phyloP scores from a whole-genome alignment of 2,888 invertebrate genomes.

The Ichneumoninae sp. region DNA sequence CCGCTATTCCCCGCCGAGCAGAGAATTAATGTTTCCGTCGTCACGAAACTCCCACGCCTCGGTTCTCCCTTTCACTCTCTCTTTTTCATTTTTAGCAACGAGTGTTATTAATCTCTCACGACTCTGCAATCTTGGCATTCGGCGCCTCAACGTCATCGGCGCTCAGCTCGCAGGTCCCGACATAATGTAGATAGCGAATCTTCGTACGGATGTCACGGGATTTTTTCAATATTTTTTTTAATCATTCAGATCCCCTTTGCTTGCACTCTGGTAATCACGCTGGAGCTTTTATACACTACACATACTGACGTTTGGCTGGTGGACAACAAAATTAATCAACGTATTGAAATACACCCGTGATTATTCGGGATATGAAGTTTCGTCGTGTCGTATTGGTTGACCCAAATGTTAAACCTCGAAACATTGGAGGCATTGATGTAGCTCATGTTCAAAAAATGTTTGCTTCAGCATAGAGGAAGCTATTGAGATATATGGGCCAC shows the following conservation, averaged over 20 bases:
- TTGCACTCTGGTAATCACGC: neutral
- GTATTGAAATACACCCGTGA: neutral
- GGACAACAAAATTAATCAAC: neutral
- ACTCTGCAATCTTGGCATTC: neutral
- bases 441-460: no score
- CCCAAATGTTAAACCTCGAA: no score
- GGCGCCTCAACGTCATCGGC: neutral
- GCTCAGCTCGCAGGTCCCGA: neutral
- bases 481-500: no score
- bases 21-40: neutral
- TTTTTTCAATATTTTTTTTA: neutral
- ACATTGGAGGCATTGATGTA: no score
- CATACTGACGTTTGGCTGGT: neutral
- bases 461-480: no score
- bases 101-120: slow-evolving; percentile 24
- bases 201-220: neutral
- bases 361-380: no score
- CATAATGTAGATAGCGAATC: neutral
- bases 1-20: slow-evolving; percentile 9
- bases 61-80: neutral
- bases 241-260: neutral
- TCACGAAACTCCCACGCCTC: slow-evolving; percentile 7
- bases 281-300: neutral
- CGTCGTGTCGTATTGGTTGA: no score
- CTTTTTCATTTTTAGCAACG: slow-evolving; percentile 10